phyloP scores from a whole-genome alignment of 1,140 invertebrate species.

The Oryzaephilus surinamensis region DNA sequence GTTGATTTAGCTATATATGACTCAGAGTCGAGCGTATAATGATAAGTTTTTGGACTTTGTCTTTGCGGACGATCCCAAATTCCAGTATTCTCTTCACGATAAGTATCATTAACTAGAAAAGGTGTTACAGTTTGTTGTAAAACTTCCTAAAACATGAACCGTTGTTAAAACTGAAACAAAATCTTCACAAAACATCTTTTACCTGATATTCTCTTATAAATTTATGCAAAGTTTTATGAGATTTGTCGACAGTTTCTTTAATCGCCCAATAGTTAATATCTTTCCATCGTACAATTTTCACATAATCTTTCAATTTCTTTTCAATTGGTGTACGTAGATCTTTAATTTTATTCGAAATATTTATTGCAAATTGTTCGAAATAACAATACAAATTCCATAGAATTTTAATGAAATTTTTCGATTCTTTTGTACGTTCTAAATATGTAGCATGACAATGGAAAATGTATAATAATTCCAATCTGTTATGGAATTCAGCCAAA shows the following conservation, averaged over 20 bases:
- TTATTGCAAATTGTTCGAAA: conserved; percentile 65
- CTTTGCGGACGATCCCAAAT: conserved; percentile 46
- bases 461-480: conserved; percentile 66
- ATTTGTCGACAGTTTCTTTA: conserved; percentile 75
- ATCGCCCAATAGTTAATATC: conserved; percentile 93
- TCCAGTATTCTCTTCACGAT: conserved; percentile 30
- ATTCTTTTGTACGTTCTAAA: conserved; percentile 30
- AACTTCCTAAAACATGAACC: conserved; percentile 40
- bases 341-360: conserved; percentile 54
- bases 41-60: conserved; percentile 35
- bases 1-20: conserved; percentile 31
- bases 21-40: conserved; percentile 41
- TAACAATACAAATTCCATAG: conserved; percentile 81
- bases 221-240: conserved; percentile 78
- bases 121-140: conserved; percentile 43
- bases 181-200: no score
- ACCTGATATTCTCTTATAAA: conserved; percentile 65
- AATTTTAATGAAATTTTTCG: conserved; percentile 50
- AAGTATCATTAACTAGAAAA: conserved; percentile 36
- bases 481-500: conserved; percentile 69
- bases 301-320: conserved; percentile 84
- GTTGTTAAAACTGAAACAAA: no score
- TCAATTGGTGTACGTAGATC: conserved; percentile 68
- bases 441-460: conserved; percentile 66
- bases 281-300: conserved; percentile 93